phyloP scores from a whole-genome alignment of 1,140 invertebrate genomes.

The Cydia fagiglandana region DNA sequence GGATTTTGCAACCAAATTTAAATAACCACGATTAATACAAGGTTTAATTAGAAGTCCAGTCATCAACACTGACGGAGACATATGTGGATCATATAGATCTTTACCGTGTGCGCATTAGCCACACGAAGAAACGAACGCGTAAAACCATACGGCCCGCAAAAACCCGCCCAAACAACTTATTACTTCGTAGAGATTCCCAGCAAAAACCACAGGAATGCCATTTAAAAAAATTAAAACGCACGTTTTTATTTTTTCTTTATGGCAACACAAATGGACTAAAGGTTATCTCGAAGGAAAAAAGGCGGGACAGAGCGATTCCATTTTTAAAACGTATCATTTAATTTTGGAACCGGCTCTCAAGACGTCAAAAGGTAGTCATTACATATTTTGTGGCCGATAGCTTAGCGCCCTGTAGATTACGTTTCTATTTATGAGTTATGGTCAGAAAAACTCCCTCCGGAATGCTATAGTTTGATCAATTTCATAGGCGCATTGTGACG shows the following conservation, averaged over 20 bases:
- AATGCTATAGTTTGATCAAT: conserved; percentile 18
- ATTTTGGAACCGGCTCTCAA: conserved; percentile 77
- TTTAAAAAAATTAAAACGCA: conserved; percentile 78
- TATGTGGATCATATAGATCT: conserved; percentile 40
- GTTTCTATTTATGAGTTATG: conserved; percentile 51
- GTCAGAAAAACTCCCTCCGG: background rate
- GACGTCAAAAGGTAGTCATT: conserved; percentile 78
- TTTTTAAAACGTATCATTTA: conserved; percentile 80
- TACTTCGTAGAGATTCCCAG: conserved; percentile 67
- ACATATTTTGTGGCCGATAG: conserved; percentile 69
- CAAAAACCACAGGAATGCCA: conserved; percentile 78
- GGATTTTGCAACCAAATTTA: conserved; percentile 57
- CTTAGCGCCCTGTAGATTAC: conserved; percentile 62
- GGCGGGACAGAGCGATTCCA: conserved; percentile 78
- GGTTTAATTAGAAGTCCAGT: conserved; percentile 66
- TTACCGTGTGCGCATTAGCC: conserved; percentile 54
- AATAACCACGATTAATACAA: conserved; percentile 72
- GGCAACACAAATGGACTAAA: conserved; percentile 74
- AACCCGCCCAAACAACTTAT: conserved; percentile 68
- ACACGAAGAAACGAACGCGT: conserved; percentile 55
- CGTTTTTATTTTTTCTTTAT: conserved; percentile 72
- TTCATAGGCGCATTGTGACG: conserved; percentile 6
- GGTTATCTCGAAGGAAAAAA: conserved; percentile 77
- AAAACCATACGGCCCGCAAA: conserved; percentile 68
- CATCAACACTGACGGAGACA: conserved; percentile 62